Evolutionary conservation across 2,888 invertebrate genomes (phyloP).

Genomic region (Trichopoda pennipes): DNA sequence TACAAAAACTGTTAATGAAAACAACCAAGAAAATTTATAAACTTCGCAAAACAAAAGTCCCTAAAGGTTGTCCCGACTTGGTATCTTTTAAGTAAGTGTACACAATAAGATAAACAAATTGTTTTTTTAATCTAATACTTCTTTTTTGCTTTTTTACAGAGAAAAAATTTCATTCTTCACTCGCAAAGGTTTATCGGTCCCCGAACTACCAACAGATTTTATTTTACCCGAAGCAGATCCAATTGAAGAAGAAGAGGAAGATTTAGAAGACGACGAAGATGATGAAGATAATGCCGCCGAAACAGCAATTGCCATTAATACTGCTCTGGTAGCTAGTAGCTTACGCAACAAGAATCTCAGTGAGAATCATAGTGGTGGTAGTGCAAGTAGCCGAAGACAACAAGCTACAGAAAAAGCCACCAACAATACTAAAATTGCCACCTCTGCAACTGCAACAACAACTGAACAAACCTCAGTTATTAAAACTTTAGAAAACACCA

Average conservation of each 20-base stretch:
- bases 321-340: constrained; percentile 79
- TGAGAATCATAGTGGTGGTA: constrained; percentile 73
- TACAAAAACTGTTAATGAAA: constrained; percentile 91
- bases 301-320: constrained; percentile 78
- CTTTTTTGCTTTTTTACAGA: constrained; percentile 82
- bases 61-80: constrained; percentile 93
- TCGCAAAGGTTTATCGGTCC: constrained; percentile 88
- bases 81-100: constrained; percentile 91
- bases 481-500: constrained; percentile 58
- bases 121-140: neutral
- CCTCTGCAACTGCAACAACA: constrained; percentile 52
- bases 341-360: constrained; percentile 80
- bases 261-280: constrained; percentile 70
- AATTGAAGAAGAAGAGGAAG: constrained; percentile 77
- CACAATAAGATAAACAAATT: too few relatives aligned
- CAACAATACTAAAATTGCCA: constrained; percentile 57
- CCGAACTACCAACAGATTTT: constrained; percentile 86
- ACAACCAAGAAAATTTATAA: constrained; percentile 96
- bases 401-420: constrained; percentile 69
- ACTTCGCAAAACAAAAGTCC: constrained; percentile 91
- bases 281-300: constrained; percentile 75
- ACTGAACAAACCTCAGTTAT: constrained; percentile 33
- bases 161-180: constrained; percentile 99
- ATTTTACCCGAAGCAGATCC: constrained; percentile 81
- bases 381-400: constrained; percentile 66